Evolutionary conservation across 1,140 invertebrate species (phyloP), one percentile per base, ranked within the genome.

Genomic region (Cyclina sinensis): DNA sequence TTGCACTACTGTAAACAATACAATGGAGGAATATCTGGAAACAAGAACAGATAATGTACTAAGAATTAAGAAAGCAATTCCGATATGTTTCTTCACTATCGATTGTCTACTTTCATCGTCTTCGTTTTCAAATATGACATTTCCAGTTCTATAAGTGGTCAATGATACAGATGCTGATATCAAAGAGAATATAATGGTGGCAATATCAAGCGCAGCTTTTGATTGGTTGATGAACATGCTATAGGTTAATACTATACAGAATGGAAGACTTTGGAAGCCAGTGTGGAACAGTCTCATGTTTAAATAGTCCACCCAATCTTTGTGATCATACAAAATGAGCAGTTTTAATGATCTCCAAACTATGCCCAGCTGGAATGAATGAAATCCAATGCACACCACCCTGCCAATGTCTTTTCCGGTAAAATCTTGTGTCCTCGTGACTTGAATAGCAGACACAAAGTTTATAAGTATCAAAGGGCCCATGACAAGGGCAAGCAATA

Each of bases 251-350:
- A 80, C 65, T 32, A 88, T 51, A 54, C 43, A 21, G 73, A 88
- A 88, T 54, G 86, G 86, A 80, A 88, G 59, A 73, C 76, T 80
- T 70, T 88, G 86, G 30, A 88, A 88, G 27, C 76, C 86, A 14
- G 39, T 35, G 39, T 88, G 86, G 54, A 88, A 80, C 30, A 88
- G 48, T 27, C 65, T 37, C 86, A 88, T 80, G 39, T 73, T 79
- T 30, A 88, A 37, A 74, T 79, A 88, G 54, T 88, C 86, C 30
- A 68, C n/a, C 74, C 76, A 88, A 35, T 88, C 86, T 27, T 51
- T 54, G 32, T 88, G 46, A n/a, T 88, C 86, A 43, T 24, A 88
- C 30, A 81, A 24, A n/a, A 88, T 88, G 4, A 79, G 51, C 30
- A 88, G 46, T 80, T 88, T 88, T 16, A 88, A 81, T 9, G 76